phyloP scores from a whole-genome alignment of 2,113 vertebrate species.

The Oriolus oriolus region DNA sequence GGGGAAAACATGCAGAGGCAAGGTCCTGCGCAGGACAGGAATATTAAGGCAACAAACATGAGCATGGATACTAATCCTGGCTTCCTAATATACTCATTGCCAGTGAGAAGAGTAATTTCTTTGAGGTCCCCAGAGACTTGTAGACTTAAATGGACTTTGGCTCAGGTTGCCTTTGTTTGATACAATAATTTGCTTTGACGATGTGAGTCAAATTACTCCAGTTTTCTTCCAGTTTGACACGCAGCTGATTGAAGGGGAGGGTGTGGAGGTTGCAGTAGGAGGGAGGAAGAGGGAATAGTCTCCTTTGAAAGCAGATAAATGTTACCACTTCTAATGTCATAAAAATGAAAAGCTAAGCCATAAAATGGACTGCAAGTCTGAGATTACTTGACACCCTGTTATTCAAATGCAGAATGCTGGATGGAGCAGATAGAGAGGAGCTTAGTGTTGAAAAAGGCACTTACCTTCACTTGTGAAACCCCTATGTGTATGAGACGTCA shows the following conservation, averaged over 20 bases:
- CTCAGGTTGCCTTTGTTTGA: neutral
- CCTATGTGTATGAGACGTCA: neutral
- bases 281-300: neutral
- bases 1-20: neutral
- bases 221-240: neutral
- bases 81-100: neutral
- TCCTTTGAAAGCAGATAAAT: slow-evolving; percentile 22
- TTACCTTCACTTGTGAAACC: slow-evolving; percentile 19
- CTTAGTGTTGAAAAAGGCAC: slow-evolving; percentile 17
- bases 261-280: neutral
- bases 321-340: slow-evolving; percentile 1
- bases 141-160: neutral
- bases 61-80: neutral
- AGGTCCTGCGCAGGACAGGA: neutral
- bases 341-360: slow-evolving; percentile 22
- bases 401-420: slow-evolving; percentile 16
- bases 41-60: neutral
- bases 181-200: neutral
- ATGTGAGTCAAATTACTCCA: neutral
- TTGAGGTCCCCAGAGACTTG: neutral
- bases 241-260: neutral
- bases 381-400: neutral
- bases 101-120: neutral
- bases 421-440: neutral
- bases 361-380: neutral